phyloP scores from a whole-genome alignment of 1,140 invertebrate genomes.

The Whitmania pigra region DNA sequence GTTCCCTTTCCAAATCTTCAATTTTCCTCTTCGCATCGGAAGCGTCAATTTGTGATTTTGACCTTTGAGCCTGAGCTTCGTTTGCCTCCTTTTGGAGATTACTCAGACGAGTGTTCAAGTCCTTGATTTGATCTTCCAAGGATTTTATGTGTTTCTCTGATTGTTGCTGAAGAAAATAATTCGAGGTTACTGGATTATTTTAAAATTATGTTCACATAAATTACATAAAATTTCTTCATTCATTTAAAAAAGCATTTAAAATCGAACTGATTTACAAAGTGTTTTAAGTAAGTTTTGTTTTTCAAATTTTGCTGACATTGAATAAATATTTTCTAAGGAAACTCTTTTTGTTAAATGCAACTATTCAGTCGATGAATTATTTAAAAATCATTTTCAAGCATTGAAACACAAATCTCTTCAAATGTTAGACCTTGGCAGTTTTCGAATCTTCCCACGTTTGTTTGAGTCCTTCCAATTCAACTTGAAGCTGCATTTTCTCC shows the following conservation, averaged over 20 bases:
- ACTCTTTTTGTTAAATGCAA: background rate
- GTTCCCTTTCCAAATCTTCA: constrained; percentile 5
- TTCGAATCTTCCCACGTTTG: background rate
- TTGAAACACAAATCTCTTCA: too few species aligned
- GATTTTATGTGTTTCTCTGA: background rate
- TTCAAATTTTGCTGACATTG: background rate
- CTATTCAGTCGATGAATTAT: too few species aligned
- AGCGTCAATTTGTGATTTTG: constrained; percentile 3
- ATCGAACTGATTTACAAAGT: background rate
- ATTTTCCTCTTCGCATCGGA: background rate
- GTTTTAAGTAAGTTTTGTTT: background rate
- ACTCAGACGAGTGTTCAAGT: background rate
- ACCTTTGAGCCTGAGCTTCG: background rate
- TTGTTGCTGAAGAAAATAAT: background rate
- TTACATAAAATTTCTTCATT: too few species aligned
- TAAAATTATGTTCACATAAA: too few species aligned
- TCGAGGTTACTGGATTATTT: too few species aligned
- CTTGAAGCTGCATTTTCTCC: background rate
- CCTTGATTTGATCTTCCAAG: constrained; percentile 3
- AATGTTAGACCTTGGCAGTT: constrained; percentile 4
- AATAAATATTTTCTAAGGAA: background rate
- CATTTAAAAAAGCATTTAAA: too few species aligned
- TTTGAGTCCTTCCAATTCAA: constrained; percentile 4
- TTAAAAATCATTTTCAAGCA: too few species aligned
- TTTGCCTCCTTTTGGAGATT: background rate